Evolutionary conservation across 2,888 invertebrate species (phyloP).

Genomic region (Nomada goodeniana): DNA sequence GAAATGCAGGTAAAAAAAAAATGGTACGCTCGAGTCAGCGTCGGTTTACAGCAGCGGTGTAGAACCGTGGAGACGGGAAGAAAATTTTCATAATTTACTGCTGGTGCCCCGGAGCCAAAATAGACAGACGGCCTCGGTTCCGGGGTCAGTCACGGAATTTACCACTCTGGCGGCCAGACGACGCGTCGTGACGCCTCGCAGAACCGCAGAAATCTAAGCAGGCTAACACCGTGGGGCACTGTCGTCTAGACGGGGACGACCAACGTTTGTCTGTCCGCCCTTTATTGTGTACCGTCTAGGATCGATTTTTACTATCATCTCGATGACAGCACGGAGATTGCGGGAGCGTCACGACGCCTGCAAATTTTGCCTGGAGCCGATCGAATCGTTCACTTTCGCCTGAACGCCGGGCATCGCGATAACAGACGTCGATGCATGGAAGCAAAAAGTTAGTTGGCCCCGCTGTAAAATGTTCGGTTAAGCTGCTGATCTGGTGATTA

Average conservation of each 20-base stretch:
- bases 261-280: too few relatives aligned
- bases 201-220: slow-evolving; percentile 58
- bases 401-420: neutral
- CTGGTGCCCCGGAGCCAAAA: slow-evolving; percentile 38
- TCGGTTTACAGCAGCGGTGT: slow-evolving; percentile 5
- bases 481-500: slow-evolving; percentile 7
- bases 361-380: neutral
- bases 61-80: neutral
- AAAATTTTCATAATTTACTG: slow-evolving; percentile 57
- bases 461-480: neutral
- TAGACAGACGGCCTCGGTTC: slow-evolving; percentile 28
- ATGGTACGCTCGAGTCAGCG: slow-evolving; percentile 5
- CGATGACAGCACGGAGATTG: slow-evolving; percentile 8
- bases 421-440: neutral
- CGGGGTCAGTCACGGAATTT: slow-evolving; percentile 66
- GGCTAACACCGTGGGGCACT: slow-evolving; percentile 35
- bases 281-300: slow-evolving; percentile 36
- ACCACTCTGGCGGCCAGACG: slow-evolving; percentile 66
- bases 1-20: neutral
- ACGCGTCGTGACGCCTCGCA: slow-evolving; percentile 69
- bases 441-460: slow-evolving; percentile 2
- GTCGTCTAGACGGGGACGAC: slow-evolving; percentile 41
- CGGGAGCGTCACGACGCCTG: slow-evolving; percentile 4
- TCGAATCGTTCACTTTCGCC: neutral
- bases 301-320: slow-evolving; percentile 30